Percentiles rank a stretch among this genome's conserved stretches.
Evolutionary conservation across 2,113 vertebrate species (phyloP).

Genomic region (Columba livia): DNA sequence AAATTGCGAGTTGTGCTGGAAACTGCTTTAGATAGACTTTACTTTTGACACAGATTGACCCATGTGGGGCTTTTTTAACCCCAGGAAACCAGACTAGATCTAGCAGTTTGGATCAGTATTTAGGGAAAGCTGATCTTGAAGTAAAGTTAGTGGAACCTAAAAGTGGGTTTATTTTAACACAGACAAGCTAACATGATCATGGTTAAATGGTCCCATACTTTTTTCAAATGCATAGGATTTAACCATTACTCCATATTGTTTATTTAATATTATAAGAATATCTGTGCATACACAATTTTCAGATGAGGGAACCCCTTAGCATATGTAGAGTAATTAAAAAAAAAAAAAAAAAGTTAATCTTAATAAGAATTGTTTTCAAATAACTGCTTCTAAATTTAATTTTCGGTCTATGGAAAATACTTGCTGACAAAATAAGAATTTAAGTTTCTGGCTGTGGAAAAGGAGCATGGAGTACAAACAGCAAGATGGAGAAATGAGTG

Average conservation of each 20-base stretch:
- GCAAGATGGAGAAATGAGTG: slow-evolving; percentile 19
- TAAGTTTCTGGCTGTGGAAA: background rate
- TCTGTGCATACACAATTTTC: background rate
- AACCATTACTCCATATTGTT: background rate
- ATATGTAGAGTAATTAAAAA: background rate
- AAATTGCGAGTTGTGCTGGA: background rate
- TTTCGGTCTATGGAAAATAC: background rate
- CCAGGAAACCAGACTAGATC: background rate
- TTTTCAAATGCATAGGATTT: background rate
- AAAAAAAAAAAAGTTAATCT: background rate
- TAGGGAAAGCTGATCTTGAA: background rate
- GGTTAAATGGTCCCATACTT: background rate
- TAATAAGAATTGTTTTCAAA: background rate
- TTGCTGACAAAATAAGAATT: background rate
- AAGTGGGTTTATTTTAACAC: background rate
- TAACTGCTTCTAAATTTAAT: background rate
- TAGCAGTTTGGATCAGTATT: background rate
- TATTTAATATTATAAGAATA: background rate
- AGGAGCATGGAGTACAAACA: background rate
- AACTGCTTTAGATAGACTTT: background rate
- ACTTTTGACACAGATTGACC: background rate
- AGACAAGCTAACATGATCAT: too few relatives aligned
- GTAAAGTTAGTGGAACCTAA: background rate
- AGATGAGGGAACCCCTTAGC: background rate
- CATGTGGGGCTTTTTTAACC: background rate